Percentiles rank a stretch among this genome's conserved stretches.
These are phyloP conservation scores for Eremophila alpestris DNA, from an alignment of 2,797 vertebrate species.

Conservation along the genomic window DNA sequence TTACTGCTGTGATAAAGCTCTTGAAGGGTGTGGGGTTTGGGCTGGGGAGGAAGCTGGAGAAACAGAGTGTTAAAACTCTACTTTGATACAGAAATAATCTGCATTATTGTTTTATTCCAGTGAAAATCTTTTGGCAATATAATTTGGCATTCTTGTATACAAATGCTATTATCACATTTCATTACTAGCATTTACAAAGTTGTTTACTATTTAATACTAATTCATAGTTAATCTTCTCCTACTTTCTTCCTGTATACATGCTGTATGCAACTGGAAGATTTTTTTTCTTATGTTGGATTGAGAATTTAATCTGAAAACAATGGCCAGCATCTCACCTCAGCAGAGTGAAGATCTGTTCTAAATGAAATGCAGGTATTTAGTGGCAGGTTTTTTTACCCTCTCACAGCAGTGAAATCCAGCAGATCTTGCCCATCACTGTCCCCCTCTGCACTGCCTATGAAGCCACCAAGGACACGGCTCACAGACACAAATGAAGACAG, in stretches of 20 bases:
- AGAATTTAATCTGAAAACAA: not conserved
- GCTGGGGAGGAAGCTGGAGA: not conserved
- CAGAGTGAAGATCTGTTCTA: not conserved
- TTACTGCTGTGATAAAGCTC: not conserved
- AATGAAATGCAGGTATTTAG: not conserved
- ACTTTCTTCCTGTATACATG: not conserved
- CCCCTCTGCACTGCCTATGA: not conserved
- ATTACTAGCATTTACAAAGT: not conserved
- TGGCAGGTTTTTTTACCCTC: not conserved
- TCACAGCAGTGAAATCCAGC: not conserved
- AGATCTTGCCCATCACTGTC: not conserved
- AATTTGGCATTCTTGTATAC: not conserved
- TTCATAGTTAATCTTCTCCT: not conserved
- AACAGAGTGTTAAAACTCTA: not conserved
- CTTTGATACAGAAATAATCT: not conserved
- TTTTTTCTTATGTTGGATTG: not conserved
- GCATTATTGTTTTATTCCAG: not conserved
- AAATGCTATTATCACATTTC: not conserved
- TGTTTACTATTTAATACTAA: not conserved
- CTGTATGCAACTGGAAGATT: not conserved
- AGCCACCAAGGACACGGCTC: not conserved
- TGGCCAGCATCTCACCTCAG: not conserved
- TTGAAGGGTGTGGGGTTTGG: not conserved
- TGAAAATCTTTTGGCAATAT: not conserved
- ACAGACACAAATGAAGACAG: not conserved